Conservation (phyloP, 2,113 vertebrate species). For the Ochotona princeps region DNA sequence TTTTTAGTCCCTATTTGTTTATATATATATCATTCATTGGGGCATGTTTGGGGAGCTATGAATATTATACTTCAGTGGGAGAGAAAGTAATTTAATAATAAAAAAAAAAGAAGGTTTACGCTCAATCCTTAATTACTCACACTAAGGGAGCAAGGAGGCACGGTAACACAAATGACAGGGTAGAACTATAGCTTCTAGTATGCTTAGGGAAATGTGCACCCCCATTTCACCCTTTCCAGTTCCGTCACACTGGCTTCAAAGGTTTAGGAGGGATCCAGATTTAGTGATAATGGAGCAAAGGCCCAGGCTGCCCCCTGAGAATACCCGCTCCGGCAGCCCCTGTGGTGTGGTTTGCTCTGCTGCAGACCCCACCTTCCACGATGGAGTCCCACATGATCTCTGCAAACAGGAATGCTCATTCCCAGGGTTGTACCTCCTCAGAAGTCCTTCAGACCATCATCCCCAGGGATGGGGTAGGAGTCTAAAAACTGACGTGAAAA, state of each 20-base stretch:
- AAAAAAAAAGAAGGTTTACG: slow-evolving; percentile 49
- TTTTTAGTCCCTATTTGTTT: not conserved
- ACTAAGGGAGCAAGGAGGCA: slow-evolving; percentile 40
- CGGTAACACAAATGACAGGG: slow-evolving; percentile 23
- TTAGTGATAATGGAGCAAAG: slow-evolving; percentile 9
- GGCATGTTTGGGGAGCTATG: not conserved
- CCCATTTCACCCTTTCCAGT: not conserved
- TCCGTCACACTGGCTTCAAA: not conserved
- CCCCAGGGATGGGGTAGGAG: not conserved
- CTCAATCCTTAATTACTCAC: slow-evolving; percentile 58
- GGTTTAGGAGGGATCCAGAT: slow-evolving; percentile 8
- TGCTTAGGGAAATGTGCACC: slow-evolving; percentile 36
- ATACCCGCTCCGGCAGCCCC: not conserved
- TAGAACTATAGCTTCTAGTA: slow-evolving; percentile 46
- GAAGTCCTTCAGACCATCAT: not conserved
- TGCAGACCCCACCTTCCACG: not conserved
- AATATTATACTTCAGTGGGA: not conserved
- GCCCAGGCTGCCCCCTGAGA: not conserved
- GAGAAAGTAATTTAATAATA: slow-evolving; percentile 43
- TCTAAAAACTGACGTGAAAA: not conserved
- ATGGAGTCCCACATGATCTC: not conserved
- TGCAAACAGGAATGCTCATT: not conserved
- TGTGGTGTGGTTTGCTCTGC: not conserved
- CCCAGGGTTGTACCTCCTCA: not conserved
- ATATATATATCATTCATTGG: slow-evolving; percentile 16